Base-by-base conservation (phyloP, 2,888 invertebrate genomes). In the Lagria hirta region DNA sequence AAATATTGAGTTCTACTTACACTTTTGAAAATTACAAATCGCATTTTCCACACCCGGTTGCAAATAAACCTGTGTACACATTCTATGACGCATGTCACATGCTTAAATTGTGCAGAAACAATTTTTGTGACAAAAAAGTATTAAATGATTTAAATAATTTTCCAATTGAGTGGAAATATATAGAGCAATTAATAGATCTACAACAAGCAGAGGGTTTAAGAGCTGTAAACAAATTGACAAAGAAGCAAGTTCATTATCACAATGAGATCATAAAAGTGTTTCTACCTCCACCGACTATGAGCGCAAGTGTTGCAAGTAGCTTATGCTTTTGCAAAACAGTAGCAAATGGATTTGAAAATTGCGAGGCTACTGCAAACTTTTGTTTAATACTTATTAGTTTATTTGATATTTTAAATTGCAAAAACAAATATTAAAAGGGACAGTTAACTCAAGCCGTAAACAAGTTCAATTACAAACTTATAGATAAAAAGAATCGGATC, bases 371-470 rank as follows among this genome's bases (percentile, higher is more conserved):
- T 6, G 33, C 28, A 15, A 23, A 36, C 13, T 49, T 49, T 28
- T 52, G 51, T 16, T 12, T 29, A 20, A 36, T 38, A 3, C 33
- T 62, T 3, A 57, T 61, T 26, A 43, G 56, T 27, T 35, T 53
- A 6, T 61, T 61, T 40, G 57, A 61, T 44, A 44, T 61, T 7
- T 32, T 61, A 11, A 64, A 62, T 29, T 34, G 7, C 1, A 22
- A 23, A 42, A 8, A 48, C 35, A 20, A 30, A 35, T 30, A 32
- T 26, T 22, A 4, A 15, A 26, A 26, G 4, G 4, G 7, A 5
- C 8, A 14, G 5, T 14, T 26, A 7, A 16, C n/a, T 2, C 2
- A 15, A 26, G 16, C 49, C 54, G 3, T 53, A 42, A 29, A 44
- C 41, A 32, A 17, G 5, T 4, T 7, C 6, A 35, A n/a, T n/a